Percentiles rank a stretch among this genome's conserved stretches.
Evolutionary conservation across 2,888 invertebrate species (phyloP).

Genomic region (Eupithecia exiguata): DNA sequence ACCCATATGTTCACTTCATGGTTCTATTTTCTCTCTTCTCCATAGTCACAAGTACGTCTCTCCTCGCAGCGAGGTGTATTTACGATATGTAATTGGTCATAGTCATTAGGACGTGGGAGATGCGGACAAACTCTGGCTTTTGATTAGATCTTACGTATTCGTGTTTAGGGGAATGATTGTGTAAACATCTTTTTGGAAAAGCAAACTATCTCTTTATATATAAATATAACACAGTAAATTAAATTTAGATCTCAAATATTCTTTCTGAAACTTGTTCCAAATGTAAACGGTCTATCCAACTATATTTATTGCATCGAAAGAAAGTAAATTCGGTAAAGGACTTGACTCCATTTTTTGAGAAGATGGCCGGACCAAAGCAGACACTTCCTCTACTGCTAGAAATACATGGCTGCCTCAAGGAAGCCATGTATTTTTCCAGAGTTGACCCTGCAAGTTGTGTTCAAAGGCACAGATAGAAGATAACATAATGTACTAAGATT

Average conservation of each 20-base stretch:
- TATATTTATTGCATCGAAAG: not conserved
- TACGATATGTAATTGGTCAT: slow-evolving; percentile 39
- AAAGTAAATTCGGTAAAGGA: not conserved
- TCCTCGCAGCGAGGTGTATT: slow-evolving; percentile 23
- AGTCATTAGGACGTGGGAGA: slow-evolving; percentile 36
- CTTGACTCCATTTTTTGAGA: too few species aligned
- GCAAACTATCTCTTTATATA: not conserved
- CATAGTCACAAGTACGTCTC: not conserved
- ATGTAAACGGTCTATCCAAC: too few species aligned
- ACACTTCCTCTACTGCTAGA: too few species aligned
- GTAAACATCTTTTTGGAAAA: not conserved
- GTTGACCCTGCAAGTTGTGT: too few species aligned
- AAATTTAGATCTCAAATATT: not conserved
- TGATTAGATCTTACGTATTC: not conserved
- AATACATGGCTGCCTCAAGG: too few species aligned
- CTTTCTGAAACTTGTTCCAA: not conserved
- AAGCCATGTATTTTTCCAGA: too few species aligned
- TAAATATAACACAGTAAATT: not conserved
- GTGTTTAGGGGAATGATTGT: not conserved
- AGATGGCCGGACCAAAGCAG: too few species aligned
- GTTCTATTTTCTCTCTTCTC: not conserved
- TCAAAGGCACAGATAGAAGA: too few species aligned
- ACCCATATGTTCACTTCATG: not conserved
- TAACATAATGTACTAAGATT: too few species aligned
- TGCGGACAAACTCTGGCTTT: slow-evolving; percentile 11